A percentile compares a stretch with the other conserved stretches of the same genome.
Evolutionary conservation across 2,888 invertebrate species (phyloP).

Genomic region (Drosophila rellima): DNA sequence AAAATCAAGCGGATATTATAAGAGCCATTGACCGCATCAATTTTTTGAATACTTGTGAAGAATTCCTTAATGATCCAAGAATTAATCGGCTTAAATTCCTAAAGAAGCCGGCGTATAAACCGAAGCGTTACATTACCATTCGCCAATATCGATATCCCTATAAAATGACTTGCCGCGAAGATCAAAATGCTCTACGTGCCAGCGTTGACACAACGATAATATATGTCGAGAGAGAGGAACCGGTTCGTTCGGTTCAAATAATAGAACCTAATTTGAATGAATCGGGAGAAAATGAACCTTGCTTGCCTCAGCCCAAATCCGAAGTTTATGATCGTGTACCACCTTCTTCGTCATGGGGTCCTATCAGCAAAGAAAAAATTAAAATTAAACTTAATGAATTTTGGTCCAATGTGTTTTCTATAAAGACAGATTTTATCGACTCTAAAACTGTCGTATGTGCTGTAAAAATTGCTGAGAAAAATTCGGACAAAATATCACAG

Average conservation of each 20-base stretch:
- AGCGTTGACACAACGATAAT: neutral
- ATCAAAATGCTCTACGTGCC: neutral
- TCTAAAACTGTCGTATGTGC: neutral
- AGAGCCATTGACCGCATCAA: conserved; percentile 4
- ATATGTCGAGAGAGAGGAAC: neutral
- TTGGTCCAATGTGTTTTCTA: neutral
- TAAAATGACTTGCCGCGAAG: neutral
- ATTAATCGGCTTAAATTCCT: neutral
- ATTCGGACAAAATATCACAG: neutral
- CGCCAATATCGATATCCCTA: conserved; percentile 4
- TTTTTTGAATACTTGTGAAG: conserved; percentile 5
- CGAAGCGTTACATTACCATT: neutral
- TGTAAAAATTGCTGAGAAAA: neutral
- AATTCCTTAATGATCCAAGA: neutral
- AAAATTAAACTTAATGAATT: neutral
- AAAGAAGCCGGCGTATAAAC: neutral
- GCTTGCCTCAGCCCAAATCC: neutral
- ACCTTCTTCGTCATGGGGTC: neutral
- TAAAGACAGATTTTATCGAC: neutral
- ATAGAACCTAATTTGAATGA: neutral
- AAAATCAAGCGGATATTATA: conserved; percentile 6
- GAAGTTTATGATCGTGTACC: neutral
- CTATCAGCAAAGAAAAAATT: too few species aligned
- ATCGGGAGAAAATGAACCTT: neutral
- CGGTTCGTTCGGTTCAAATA: neutral